Percentiles rank a stretch among this genome's conserved stretches.
Evolutionary conservation across 2,113 vertebrate species (phyloP).

Genomic region (Prunella fulvescens): DNA sequence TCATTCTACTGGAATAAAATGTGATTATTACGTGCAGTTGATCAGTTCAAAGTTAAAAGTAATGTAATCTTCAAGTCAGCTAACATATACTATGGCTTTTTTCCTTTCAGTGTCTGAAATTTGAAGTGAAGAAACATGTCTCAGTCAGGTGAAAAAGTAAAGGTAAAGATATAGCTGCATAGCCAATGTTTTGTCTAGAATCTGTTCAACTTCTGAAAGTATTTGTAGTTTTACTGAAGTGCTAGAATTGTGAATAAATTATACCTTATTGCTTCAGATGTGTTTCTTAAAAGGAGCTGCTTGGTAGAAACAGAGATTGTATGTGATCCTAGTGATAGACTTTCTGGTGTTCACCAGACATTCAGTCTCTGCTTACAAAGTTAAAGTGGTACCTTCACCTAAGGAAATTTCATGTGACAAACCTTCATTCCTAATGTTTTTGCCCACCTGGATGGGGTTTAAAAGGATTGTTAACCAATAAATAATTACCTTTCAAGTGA

Average conservation of each 20-base stretch:
- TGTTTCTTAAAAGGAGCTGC: not conserved
- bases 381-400: not conserved
- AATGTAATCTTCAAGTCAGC: not conserved
- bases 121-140: slow-evolving; percentile 72
- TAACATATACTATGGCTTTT: not conserved
- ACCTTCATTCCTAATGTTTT: not conserved
- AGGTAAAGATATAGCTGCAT: slow-evolving; percentile 68
- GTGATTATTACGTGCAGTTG: not conserved
- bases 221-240: not conserved
- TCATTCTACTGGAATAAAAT: not conserved
- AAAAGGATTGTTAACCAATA: not conserved
- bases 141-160: slow-evolving; percentile 84
- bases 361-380: not conserved
- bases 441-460: not conserved
- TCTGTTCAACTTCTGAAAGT: not conserved
- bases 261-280: not conserved
- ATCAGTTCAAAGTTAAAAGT: not conserved
- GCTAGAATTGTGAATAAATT: not conserved
- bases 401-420: not conserved
- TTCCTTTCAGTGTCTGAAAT: slow-evolving; percentile 47
- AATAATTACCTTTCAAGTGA: not conserved
- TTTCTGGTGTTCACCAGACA: not conserved
- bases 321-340: not conserved
- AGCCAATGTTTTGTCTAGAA: not conserved
- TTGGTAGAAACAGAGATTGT: not conserved